These are phyloP conservation scores for Sebastes steindachneri DNA, from an alignment of 2,797 vertebrate genomes.

Conservation along the genomic window DNA sequence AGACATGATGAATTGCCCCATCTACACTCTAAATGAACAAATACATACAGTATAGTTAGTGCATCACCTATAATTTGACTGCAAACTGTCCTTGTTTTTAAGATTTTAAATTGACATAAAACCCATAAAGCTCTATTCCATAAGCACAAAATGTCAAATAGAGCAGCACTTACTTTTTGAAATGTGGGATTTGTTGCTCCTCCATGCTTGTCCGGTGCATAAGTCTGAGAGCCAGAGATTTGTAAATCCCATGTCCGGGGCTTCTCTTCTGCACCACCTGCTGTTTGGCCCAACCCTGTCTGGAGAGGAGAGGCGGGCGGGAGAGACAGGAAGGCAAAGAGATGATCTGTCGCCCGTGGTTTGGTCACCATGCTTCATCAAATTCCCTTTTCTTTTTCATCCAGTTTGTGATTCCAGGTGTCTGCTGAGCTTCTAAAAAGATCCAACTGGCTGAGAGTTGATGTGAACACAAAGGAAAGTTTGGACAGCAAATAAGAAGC, in stretches of 20 bases:
- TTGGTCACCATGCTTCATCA: conserved; percentile 46
- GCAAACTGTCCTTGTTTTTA: background rate
- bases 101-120: background rate
- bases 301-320: conserved; percentile 59
- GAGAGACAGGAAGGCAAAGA: conserved; percentile 44
- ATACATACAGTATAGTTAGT: background rate
- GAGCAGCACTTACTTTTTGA: conserved; percentile 73
- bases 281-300: conserved; percentile 79
- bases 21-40: background rate
- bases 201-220: conserved; percentile 53
- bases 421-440: background rate
- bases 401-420: conserved; percentile 10
- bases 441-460: background rate
- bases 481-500: conserved; percentile 9
- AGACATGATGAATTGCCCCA: background rate
- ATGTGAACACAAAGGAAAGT: conserved; percentile 30
- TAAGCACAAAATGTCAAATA: background rate
- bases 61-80: background rate
- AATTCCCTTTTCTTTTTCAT: conserved; percentile 5
- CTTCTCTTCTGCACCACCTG: conserved; percentile 82
- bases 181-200: conserved; percentile 47
- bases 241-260: conserved; percentile 72
- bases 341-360: conserved; percentile 54
- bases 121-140: background rate
- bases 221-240: conserved; percentile 69